phyloP scores from a whole-genome alignment of 2,113 vertebrate species.

The Pterocles burchelli region DNA sequence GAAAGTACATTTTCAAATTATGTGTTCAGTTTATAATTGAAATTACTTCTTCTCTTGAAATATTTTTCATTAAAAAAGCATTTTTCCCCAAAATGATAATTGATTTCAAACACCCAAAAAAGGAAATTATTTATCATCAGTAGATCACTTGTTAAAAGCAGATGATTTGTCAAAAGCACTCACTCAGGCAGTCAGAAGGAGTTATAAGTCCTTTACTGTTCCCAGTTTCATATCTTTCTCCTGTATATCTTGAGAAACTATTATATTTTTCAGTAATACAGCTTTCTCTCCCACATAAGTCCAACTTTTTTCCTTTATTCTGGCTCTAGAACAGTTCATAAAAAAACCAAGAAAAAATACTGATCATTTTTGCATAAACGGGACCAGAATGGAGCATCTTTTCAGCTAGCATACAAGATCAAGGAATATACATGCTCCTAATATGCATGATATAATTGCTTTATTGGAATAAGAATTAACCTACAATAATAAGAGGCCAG shows the following conservation, averaged over 20 bases:
- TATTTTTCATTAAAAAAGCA: neutral
- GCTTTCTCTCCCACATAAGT: neutral
- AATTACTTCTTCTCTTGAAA: slow-evolving; percentile 8
- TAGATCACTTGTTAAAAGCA: neutral
- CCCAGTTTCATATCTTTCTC: neutral
- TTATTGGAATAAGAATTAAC: neutral
- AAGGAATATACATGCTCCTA: neutral
- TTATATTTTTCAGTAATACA: neutral
- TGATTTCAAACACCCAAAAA: slow-evolving; percentile 37
- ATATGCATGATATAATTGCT: neutral
- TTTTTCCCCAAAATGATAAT: neutral
- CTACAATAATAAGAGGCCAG: neutral
- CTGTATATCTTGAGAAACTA: neutral
- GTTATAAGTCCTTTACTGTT: neutral
- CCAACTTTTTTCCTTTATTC: neutral
- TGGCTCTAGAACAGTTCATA: neutral
- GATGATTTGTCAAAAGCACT: neutral
- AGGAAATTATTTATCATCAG: neutral
- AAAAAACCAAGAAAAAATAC: neutral
- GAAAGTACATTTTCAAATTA: neutral
- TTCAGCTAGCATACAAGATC: neutral
- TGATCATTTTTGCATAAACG: neutral
- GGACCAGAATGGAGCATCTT: neutral
- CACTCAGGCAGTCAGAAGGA: neutral
- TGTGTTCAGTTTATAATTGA: neutral